These are phyloP conservation scores for Drosophila flavopinicola DNA, from an alignment of 2,888 invertebrate genomes.

Conservation along the genomic window DNA sequence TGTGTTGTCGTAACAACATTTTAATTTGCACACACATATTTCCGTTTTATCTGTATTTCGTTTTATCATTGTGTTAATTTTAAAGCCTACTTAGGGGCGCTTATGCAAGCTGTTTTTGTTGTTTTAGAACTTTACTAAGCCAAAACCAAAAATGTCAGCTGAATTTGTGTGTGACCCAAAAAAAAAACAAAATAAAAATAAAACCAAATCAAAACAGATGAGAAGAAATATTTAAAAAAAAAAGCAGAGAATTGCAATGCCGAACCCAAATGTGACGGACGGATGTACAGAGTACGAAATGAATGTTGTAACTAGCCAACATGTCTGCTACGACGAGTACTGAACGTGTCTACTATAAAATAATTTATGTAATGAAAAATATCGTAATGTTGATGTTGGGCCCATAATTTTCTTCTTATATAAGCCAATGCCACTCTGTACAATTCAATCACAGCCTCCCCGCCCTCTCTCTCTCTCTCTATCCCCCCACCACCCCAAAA, in stretches of 20 bases:
- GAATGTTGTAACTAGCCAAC: constrained; percentile 74
- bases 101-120: constrained; percentile 62
- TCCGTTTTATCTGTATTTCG: constrained; percentile 27
- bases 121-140: constrained; percentile 44
- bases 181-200: constrained; percentile 14
- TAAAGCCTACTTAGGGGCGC: constrained; percentile 69
- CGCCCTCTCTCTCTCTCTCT: constrained; percentile 7
- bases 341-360: constrained; percentile 82
- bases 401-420: constrained; percentile 63
- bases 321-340: constrained; percentile 69
- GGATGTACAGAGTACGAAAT: constrained; percentile 77
- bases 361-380: constrained; percentile 84
- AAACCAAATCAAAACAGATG: constrained; percentile 9
- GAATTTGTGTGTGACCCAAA: constrained; percentile 56
- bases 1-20: constrained; percentile 47
- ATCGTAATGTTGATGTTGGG: constrained; percentile 84
- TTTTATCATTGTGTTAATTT: constrained; percentile 50
- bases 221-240: background rate
- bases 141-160: constrained; percentile 49
- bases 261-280: constrained; percentile 71
- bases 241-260: constrained; percentile 33
- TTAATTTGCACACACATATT: constrained; percentile 35
- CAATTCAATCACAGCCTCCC: constrained; percentile 36
- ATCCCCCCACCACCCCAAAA: constrained; percentile 34
- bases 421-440: constrained; percentile 51